Base-by-base conservation (phyloP, 2,888 invertebrate genomes). In the Pasiphila rectangulata region DNA sequence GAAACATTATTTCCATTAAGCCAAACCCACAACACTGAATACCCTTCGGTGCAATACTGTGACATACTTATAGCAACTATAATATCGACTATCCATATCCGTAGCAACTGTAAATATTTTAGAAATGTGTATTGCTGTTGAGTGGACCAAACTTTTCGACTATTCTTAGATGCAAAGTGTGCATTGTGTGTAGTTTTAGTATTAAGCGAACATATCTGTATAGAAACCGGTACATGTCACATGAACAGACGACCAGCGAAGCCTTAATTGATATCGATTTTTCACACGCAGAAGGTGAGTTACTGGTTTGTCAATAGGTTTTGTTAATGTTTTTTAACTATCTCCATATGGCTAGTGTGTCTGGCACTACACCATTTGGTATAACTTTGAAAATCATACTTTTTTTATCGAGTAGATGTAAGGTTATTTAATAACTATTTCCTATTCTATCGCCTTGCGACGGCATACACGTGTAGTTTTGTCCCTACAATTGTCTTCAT, bases 41-140 rank as follows among this genome's bases (percentile, higher is more conserved):
- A 66, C 65, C 72, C 63, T 51, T 76, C 50, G 85, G 86, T 77
- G 85, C 86, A 86, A 83, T 57, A 12, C 54, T 75, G 81, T 82
- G 86, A 85, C 83, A 85, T 86, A 65, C 57, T 60, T 58, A 35
- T 32, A 40, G n/a, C 29, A 38, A 27, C 17, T 62, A 51, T 6
- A 9, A 83, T 83, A 83, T 82, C 82, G 74, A 65, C 59, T 55
- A 59, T 59, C 53, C 68, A 73, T 68, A 71, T 69, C 69, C 48
- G 46, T 54, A 59, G 25, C 41, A 46, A 53, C 55, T 57, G 62
- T 67, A 63, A 56, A 66, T 66, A 66, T 58, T 57, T 57, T 59
- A 51, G 43, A 30, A 4, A 50, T 53, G 27, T 46, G 53, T 59
- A 56, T 47, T 57, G 50, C 58, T 67, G 65, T 68, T 72, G 66